phyloP scores from a whole-genome alignment of 1,140 invertebrate genomes.

The Gonioctena quinquepunctata region DNA sequence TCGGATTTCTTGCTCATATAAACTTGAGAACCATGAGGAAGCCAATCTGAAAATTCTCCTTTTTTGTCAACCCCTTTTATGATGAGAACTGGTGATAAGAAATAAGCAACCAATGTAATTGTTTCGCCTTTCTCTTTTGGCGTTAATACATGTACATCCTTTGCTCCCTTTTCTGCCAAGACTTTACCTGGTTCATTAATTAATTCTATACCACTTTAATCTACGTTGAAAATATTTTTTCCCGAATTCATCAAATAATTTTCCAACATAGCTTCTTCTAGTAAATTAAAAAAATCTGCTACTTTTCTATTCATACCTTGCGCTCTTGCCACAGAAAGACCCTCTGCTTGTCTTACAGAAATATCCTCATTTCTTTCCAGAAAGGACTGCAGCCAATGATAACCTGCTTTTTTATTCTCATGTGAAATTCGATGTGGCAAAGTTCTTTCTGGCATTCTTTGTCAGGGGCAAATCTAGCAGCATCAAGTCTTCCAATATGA shows the following conservation, averaged over 20 bases:
- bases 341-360: conserved; percentile 39
- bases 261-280: conserved; percentile 28
- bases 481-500: too few species aligned
- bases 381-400: conserved; percentile 10
- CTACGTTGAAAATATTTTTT: conserved; percentile 38
- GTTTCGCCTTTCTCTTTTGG: conserved; percentile 51
- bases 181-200: conserved; percentile 46
- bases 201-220: conserved; percentile 45
- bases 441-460: too few species aligned
- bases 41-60: conserved; percentile 45
- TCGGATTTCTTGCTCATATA: conserved; percentile 53
- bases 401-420: too few species aligned
- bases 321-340: conserved; percentile 33
- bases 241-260: conserved; percentile 40
- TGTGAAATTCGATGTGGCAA: too few species aligned
- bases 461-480: too few species aligned
- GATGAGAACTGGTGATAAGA: conserved; percentile 45
- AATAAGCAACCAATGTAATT: conserved; percentile 38
- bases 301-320: conserved; percentile 22
- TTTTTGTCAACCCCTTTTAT: conserved; percentile 52
- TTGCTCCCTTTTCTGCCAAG: conserved; percentile 47
- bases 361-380: conserved; percentile 2
- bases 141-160: conserved; percentile 32
- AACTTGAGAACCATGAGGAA: conserved; percentile 46
- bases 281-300: conserved; percentile 22